phyloP scores from a whole-genome alignment of 2,113 vertebrate genomes.

The Salvelinus namaycush region DNA sequence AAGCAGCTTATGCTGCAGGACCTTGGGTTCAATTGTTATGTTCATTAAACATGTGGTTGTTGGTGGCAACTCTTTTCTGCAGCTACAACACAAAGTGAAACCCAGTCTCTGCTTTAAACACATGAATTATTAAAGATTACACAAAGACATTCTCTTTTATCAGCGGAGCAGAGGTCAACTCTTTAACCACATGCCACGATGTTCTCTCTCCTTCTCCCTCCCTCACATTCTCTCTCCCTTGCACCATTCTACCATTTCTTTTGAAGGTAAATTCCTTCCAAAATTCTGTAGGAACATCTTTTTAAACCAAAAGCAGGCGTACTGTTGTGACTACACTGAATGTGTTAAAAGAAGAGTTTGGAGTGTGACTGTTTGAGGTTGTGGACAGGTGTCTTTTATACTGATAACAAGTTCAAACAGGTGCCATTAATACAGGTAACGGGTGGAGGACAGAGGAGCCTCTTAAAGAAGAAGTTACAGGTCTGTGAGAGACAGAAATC shows the following conservation, averaged over 20 bases:
- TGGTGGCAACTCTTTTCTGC: conserved; percentile 74
- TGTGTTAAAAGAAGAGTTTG: too few species aligned
- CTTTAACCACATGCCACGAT: conserved; percentile 63
- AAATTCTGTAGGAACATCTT: neutral
- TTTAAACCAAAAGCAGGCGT: neutral
- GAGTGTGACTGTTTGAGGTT: too few species aligned
- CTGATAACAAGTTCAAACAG: too few species aligned
- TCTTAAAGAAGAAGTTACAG: too few species aligned
- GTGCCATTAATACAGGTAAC: too few species aligned
- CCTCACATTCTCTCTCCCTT: neutral
- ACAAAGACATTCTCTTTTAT: conserved; percentile 71
- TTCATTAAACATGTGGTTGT: conserved; percentile 66
- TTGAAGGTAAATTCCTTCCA: too few species aligned
- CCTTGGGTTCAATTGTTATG: conserved; percentile 73
- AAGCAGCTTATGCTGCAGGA: conserved; percentile 75
- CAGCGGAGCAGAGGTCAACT: conserved; percentile 70
- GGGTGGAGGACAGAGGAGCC: too few species aligned
- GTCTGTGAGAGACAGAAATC: too few species aligned
- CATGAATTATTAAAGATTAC: too few species aligned
- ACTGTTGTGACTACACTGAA: too few species aligned
- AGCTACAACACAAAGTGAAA: conserved; percentile 63
- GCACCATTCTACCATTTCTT: neutral
- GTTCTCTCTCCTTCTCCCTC: conserved; percentile 30
- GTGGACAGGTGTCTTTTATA: too few species aligned
- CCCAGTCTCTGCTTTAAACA: conserved; percentile 44